A percentile compares a stretch with the other conserved stretches of the same genome.
phyloP scores from a whole-genome alignment of 2,888 invertebrate genomes.

The Leptinotarsa juncta region DNA sequence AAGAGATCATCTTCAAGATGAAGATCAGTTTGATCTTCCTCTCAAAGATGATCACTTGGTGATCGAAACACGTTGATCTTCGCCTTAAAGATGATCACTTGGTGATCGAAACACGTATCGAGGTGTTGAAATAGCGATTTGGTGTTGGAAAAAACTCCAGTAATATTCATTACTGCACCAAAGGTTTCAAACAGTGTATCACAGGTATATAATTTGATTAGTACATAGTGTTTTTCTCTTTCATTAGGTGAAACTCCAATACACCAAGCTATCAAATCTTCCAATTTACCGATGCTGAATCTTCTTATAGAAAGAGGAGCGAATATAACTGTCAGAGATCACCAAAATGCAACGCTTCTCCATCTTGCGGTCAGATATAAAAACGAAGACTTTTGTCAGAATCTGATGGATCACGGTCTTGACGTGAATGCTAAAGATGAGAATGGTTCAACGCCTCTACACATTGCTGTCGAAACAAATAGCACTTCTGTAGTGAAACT shows the following conservation, averaged over 20 bases:
- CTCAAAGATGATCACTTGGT: too few relatives aligned
- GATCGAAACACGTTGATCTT: too few relatives aligned
- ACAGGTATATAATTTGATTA: too few relatives aligned
- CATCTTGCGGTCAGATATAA: constrained; percentile 45
- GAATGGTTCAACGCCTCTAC: constrained; percentile 50
- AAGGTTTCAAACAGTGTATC: too few relatives aligned
- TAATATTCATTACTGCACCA: too few relatives aligned
- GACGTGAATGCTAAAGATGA: constrained; percentile 42
- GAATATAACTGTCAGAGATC: constrained; percentile 37
- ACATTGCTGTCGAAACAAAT: constrained; percentile 48
- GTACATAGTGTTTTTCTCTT: background rate
- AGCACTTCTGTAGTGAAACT: constrained; percentile 39
- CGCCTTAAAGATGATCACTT: too few relatives aligned
- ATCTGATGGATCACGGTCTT: constrained; percentile 40
- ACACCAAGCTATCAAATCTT: constrained; percentile 42
- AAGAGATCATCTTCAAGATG: too few relatives aligned
- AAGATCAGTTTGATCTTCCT: too few relatives aligned
- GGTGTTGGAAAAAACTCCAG: too few relatives aligned
- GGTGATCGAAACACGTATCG: too few relatives aligned
- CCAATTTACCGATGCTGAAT: constrained; percentile 33
- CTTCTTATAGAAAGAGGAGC: constrained; percentile 38
- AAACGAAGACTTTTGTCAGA: constrained; percentile 38
- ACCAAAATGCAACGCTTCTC: constrained; percentile 41
- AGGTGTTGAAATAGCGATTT: too few relatives aligned
- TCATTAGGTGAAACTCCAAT: constrained; percentile 38